phyloP scores from a whole-genome alignment of 2,797 vertebrate genomes.

The Fistularia commersonii region DNA sequence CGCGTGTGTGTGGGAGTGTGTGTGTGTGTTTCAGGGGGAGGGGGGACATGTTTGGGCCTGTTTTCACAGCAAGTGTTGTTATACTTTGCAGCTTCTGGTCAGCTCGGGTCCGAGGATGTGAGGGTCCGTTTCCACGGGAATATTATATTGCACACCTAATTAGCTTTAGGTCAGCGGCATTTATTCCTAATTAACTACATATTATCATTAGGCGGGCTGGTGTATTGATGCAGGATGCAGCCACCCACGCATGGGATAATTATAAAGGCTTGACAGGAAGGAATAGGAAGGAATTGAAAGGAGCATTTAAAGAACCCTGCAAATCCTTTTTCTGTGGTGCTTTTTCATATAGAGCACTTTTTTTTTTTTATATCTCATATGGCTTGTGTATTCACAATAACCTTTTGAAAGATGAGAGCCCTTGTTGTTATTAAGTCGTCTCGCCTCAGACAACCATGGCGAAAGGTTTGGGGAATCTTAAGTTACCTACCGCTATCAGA shows the following conservation, averaged over 20 bases:
- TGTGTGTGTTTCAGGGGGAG: too few relatives aligned
- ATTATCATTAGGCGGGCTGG: conserved; percentile 61
- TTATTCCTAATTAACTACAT: conserved; percentile 70
- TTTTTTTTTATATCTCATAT: conserved; percentile 8
- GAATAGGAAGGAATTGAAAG: conserved; percentile 12
- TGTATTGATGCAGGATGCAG: conserved; percentile 58
- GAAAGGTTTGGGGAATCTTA: too few relatives aligned
- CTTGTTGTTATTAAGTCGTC: not conserved
- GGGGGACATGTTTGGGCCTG: conserved; percentile 22
- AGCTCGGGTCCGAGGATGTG: conserved; percentile 33
- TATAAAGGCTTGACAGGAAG: conserved; percentile 49
- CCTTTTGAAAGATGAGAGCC: not conserved
- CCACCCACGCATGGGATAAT: conserved; percentile 52
- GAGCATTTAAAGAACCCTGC: conserved; percentile 12
- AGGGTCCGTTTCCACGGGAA: conserved; percentile 43
- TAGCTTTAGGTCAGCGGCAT: conserved; percentile 64
- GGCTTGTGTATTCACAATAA: conserved; percentile 4
- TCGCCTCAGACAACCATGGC: too few relatives aligned
- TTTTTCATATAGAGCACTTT: not conserved
- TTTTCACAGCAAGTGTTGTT: conserved; percentile 27
- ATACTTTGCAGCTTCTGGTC: conserved; percentile 50
- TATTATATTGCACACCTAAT: conserved; percentile 59
- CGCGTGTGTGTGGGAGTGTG: conserved; percentile 19
- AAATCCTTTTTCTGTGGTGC: not conserved
- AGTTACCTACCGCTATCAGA: too few relatives aligned